Conservation (phyloP, 2,113 vertebrate genomes). For the Macrotus californicus region DNA sequence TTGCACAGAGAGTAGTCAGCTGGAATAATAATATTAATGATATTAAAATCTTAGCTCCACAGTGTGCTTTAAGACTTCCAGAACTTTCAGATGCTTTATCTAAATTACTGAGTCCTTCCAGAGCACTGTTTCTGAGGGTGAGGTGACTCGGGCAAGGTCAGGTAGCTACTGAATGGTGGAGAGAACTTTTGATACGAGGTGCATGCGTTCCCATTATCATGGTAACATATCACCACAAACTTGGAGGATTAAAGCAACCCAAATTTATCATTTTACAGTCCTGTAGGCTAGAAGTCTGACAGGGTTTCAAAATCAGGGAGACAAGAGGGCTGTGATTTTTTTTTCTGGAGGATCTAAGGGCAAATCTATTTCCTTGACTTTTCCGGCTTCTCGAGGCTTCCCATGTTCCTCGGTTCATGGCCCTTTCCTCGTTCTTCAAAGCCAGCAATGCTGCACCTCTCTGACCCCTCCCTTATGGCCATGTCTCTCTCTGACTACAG, state of each 20-base stretch:
- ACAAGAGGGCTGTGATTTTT: not conserved
- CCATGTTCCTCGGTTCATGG: not conserved
- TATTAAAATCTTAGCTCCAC: not conserved
- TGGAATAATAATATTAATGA: not conserved
- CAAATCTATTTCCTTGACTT: not conserved
- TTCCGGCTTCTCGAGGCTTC: not conserved
- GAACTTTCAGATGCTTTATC: not conserved
- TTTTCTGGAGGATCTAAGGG: not conserved
- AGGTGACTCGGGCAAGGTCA: not conserved
- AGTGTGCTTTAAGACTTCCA: not conserved
- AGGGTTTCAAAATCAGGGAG: not conserved
- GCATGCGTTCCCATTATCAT: not conserved
- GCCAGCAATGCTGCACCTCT: not conserved
- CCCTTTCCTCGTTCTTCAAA: not conserved
- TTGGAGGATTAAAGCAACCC: not conserved
- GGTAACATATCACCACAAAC: not conserved
- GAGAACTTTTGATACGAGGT: not conserved
- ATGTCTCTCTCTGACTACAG: not conserved
- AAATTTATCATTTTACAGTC: not conserved
- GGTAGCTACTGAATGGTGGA: not conserved
- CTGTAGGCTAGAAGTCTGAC: not conserved
- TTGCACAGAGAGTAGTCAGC: not conserved
- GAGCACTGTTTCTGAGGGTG: not conserved
- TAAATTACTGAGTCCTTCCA: not conserved
- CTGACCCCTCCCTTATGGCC: not conserved